Evolutionary conservation across 2,113 vertebrate genomes (phyloP).

Genomic region (Oreochromis tanganicae): DNA sequence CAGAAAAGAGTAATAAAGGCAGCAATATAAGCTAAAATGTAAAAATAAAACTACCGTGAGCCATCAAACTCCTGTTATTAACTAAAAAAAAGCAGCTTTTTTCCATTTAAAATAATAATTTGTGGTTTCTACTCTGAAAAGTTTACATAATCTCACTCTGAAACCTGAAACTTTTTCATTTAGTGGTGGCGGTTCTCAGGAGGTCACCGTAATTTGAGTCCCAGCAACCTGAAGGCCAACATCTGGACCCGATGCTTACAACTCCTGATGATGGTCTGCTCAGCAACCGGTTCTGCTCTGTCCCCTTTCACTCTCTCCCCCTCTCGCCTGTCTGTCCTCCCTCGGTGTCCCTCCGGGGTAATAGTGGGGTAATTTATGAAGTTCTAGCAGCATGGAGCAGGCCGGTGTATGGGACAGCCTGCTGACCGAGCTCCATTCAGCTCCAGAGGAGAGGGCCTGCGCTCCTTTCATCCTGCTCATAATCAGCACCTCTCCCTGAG

Average conservation of each 20-base stretch:
- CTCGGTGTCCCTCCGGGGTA: conserved; percentile 50
- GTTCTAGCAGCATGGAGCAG: conserved; percentile 69
- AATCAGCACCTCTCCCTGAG: conserved; percentile 54
- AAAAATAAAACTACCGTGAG: background rate
- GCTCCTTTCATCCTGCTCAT: conserved; percentile 60
- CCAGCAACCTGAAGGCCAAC: conserved; percentile 51
- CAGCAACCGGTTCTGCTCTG: conserved; percentile 41
- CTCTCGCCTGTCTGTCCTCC: conserved; percentile 32
- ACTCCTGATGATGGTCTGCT: conserved; percentile 54
- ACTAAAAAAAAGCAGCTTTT: accelerated
- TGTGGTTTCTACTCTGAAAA: background rate
- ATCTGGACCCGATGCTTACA: conserved; percentile 46
- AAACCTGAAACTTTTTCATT: background rate
- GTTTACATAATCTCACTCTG: background rate
- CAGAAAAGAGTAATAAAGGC: background rate
- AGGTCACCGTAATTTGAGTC: background rate
- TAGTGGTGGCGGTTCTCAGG: background rate
- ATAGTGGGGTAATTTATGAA: conserved; percentile 78
- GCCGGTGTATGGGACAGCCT: conserved; percentile 71
- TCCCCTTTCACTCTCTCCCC: conserved; percentile 45
- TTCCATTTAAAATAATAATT: accelerated
- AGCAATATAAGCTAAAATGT: accelerated
- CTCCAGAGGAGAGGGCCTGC: conserved; percentile 44
- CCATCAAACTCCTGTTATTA: background rate
- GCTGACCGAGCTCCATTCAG: conserved; percentile 70